Evolutionary conservation across 2,113 vertebrate genomes (phyloP).

Genomic region (Nestor notabilis): DNA sequence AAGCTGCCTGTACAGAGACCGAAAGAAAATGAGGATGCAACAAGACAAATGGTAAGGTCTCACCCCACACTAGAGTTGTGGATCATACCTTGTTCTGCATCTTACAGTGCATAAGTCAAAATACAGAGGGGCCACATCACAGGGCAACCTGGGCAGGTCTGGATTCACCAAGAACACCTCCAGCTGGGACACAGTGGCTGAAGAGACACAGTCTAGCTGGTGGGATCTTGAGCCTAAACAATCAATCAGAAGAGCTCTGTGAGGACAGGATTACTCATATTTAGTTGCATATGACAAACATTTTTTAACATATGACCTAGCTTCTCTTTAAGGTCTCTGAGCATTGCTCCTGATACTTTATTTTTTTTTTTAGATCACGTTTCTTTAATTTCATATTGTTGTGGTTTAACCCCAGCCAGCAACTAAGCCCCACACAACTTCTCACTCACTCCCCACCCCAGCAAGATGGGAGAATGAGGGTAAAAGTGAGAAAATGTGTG

Average conservation of each 20-base stretch:
- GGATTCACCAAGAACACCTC: constrained; percentile 45
- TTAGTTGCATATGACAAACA: not conserved
- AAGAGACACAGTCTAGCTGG: not conserved
- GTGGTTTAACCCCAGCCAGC: not conserved
- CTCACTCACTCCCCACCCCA: fast-evolving
- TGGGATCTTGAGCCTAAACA: not conserved
- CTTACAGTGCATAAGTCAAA: not conserved
- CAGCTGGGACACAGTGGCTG: not conserved
- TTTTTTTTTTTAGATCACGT: not conserved
- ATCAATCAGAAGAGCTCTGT: not conserved
- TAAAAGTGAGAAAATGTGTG: not conserved
- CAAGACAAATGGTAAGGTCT: not conserved
- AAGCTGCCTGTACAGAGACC: not conserved
- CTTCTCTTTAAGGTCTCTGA: not conserved
- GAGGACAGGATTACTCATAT: not conserved
- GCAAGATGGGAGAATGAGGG: not conserved
- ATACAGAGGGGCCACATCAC: constrained; percentile 37
- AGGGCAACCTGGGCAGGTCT: constrained; percentile 12
- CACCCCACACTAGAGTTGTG: fast-evolving
- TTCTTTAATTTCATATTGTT: not conserved
- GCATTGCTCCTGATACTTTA: not conserved
- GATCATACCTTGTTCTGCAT: constrained; percentile 68
- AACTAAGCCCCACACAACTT: not conserved
- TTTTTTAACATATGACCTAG: not conserved
- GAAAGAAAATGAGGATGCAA: not conserved